Percentiles rank a stretch among this genome's conserved stretches.
These are phyloP conservation scores for Brachyhypopomus occidentalis DNA, from an alignment of 2,113 vertebrate genomes.

Conservation along the genomic window DNA sequence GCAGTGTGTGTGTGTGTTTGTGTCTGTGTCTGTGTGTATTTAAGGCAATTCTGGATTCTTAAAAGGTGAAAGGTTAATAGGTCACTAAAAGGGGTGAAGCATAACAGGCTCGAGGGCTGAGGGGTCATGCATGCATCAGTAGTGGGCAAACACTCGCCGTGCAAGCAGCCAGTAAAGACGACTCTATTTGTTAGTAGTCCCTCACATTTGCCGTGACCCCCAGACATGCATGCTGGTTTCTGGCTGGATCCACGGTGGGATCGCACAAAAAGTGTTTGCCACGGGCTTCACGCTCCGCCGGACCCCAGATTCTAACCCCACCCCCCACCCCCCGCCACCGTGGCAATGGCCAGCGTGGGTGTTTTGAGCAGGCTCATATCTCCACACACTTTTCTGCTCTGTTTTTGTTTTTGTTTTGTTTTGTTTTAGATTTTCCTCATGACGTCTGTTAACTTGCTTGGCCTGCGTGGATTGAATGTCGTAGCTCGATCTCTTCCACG, in stretches of 20 bases:
- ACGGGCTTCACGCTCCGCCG: constrained; percentile 21
- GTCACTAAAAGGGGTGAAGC: constrained; percentile 35
- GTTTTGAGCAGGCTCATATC: neutral
- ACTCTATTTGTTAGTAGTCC: neutral
- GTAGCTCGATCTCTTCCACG: neutral
- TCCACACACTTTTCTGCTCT: neutral
- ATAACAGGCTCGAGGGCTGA: constrained; percentile 24
- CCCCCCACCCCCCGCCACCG: too few relatives aligned
- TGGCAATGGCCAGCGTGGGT: too few relatives aligned
- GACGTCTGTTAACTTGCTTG: neutral
- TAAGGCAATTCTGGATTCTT: constrained; percentile 42
- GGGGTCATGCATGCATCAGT: constrained; percentile 8
- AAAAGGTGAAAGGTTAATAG: constrained; percentile 38
- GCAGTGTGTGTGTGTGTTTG: constrained; percentile 40
- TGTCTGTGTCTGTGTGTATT: constrained; percentile 35
- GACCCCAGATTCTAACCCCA: too few relatives aligned
- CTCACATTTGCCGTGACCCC: neutral
- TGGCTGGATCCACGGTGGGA: neutral
- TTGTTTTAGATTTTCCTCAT: neutral
- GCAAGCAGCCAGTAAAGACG: neutral
- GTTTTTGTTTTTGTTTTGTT: neutral
- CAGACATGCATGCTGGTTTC: neutral
- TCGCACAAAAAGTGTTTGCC: constrained; percentile 16
- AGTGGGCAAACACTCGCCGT: neutral
- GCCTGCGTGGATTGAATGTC: neutral